Conservation (phyloP, 64 coral and sea anemone species). For the Acropora tenuis region DNA sequence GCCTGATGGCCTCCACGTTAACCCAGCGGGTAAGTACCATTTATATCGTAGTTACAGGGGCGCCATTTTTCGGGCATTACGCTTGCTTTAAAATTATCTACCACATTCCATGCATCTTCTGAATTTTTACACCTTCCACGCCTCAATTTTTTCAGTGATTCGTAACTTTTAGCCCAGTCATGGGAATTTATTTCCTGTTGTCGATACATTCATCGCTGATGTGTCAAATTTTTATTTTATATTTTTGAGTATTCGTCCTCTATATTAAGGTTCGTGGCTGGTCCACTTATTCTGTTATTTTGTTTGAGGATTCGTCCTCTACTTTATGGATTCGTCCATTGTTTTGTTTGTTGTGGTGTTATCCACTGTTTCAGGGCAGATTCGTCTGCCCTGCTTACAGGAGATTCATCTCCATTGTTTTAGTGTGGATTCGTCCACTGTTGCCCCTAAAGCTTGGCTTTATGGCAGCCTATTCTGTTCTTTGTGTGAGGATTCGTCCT, state of each 20-base stretch:
- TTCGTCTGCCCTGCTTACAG: background rate
- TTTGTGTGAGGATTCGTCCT: background rate
- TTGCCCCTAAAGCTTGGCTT: background rate
- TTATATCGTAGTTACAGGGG: constrained; percentile 7
- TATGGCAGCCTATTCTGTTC: background rate
- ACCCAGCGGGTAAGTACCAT: background rate
- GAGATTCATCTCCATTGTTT: no score
- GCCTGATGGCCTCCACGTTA: constrained; percentile 4
- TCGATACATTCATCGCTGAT: background rate
- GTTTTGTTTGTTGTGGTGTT: background rate
- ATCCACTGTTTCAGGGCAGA: background rate
- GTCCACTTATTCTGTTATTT: no score
- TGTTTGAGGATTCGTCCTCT: background rate
- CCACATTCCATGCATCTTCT: background rate
- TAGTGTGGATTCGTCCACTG: background rate
- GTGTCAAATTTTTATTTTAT: background rate
- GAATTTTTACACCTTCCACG: background rate
- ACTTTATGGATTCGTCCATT: constrained; percentile 6
- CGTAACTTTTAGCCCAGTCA: background rate
- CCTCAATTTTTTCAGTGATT: background rate
- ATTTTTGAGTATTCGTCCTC: background rate
- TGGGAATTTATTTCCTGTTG: no score
- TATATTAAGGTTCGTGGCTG: no score
- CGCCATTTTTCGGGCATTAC: background rate
- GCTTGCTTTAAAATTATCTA: background rate